Evolutionary conservation across 2,888 invertebrate species (phyloP), one percentile per base, ranked within the genome.

Genomic region (Dorcus parallelipipedus): DNA sequence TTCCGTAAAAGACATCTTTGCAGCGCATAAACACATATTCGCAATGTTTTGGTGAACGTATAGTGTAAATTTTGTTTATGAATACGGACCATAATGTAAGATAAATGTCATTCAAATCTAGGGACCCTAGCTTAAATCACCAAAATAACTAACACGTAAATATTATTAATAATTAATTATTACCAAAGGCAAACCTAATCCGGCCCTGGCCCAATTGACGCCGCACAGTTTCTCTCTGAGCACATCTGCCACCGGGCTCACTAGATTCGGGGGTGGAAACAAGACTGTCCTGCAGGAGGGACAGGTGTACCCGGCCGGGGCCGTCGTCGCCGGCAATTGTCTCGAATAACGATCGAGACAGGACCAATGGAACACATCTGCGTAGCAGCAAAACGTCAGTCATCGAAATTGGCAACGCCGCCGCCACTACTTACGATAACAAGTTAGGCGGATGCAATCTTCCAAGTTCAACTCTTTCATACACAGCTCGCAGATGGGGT

Each of bases 321-420:
- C 96, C 38, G 97, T 97, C 23, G 95, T 95, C 3, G 90, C 82
- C 9, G 97, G 97, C 66, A 97, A 78, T 58, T 89, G 86, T 54
- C 90, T 84, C 61, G 93, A 94, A 73, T 88, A 88, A 10, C 86
- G 84, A 76, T 97, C 93, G 61, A 98, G 83, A 80, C 99, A 99
- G 9, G 87, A 83, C 95, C 97, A 97, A 77, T 99, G 99, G 77
- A 93, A 97, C 51, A 99, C 93, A 85, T 99, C 95, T 96, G 74
- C 38, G 82, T 77, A 54, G 59, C 49, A 54, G 59, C 50, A 50
- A 41, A 43, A 26, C 20, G 39, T 8, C 38, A 17, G 9, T 9
- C 23, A 23, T 51, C 9, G 40, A n/a, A 43, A 43, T 33, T 7
- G 3, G 6, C 26, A 33, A 33, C 7, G 1, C 0, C 26, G 6